phyloP scores from a whole-genome alignment of 2,113 vertebrate species.

The Ovis aries region DNA sequence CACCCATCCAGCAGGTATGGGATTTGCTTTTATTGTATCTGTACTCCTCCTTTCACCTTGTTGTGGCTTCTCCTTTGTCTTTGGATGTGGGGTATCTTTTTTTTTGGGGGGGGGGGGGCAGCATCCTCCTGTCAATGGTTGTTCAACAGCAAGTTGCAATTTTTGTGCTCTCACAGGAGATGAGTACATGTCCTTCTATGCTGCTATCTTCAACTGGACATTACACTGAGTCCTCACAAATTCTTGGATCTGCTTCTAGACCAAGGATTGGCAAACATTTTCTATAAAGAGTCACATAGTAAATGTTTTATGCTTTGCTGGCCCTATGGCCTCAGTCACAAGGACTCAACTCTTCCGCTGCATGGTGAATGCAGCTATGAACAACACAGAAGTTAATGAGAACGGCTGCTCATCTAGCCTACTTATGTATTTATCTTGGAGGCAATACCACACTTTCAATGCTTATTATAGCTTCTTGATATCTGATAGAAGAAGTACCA shows the following conservation, averaged over 20 bases:
- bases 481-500: neutral
- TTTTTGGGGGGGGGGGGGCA: neutral
- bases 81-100: neutral
- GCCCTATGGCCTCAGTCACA: rapidly evolving
- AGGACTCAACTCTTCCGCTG: neutral
- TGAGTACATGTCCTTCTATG: neutral
- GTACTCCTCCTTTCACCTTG: neutral
- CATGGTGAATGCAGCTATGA: rapidly evolving
- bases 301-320: neutral
- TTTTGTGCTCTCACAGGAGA: neutral
- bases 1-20: neutral
- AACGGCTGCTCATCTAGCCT: rapidly evolving
- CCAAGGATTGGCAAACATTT: neutral
- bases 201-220: neutral
- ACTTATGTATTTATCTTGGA: no score
- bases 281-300: neutral
- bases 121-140: neutral
- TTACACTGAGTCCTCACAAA: neutral
- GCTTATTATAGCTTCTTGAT: neutral
- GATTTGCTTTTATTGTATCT: neutral
- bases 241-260: neutral
- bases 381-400: neutral
- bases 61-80: neutral
- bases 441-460: neutral
- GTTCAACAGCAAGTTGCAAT: neutral